phyloP scores from a whole-genome alignment of 2,888 invertebrate species.

The Hipparchia sbordonii region DNA sequence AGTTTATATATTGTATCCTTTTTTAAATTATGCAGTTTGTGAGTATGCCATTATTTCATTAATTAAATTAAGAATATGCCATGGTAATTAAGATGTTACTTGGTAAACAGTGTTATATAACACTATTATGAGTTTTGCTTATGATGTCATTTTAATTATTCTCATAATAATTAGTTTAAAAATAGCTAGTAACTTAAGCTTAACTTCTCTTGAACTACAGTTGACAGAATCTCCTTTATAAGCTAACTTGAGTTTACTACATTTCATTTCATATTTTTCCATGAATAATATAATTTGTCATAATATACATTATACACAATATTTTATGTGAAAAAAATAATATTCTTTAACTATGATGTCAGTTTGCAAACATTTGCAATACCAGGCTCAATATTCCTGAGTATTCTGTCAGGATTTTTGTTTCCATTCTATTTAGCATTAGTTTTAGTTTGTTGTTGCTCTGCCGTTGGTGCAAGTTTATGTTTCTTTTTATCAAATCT shows the following conservation, averaged over 20 bases:
- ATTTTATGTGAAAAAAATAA: neutral
- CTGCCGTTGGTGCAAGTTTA: slow-evolving; percentile 96
- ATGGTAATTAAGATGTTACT: too few relatives aligned
- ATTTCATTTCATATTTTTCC: too few relatives aligned
- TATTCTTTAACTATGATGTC: slow-evolving; percentile 44
- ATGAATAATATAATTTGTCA: too few relatives aligned
- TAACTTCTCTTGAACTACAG: too few relatives aligned
- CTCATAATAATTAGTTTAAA: too few relatives aligned
- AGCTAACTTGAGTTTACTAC: too few relatives aligned
- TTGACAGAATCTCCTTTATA: too few relatives aligned
- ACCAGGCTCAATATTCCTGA: slow-evolving; percentile 98
- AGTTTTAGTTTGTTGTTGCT: slow-evolving; percentile 94
- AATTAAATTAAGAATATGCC: neutral
- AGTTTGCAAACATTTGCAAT: slow-evolving; percentile 99
- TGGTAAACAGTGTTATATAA: neutral
- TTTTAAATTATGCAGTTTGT: slow-evolving; percentile 68
- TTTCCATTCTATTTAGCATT: slow-evolving; percentile 97
- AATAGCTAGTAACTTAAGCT: too few relatives aligned
- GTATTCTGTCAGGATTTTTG: slow-evolving; percentile 97
- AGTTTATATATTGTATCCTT: slow-evolving; percentile 99
- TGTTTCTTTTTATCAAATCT: slow-evolving; percentile 97
- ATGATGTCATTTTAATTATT: too few relatives aligned
- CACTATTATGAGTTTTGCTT: too few relatives aligned
- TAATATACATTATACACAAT: too few relatives aligned
- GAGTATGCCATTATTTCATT: neutral